A percentile compares a stretch with the other conserved stretches of the same genome.
phyloP scores from a whole-genome alignment of 2,113 vertebrate species.

The Galbula dea region DNA sequence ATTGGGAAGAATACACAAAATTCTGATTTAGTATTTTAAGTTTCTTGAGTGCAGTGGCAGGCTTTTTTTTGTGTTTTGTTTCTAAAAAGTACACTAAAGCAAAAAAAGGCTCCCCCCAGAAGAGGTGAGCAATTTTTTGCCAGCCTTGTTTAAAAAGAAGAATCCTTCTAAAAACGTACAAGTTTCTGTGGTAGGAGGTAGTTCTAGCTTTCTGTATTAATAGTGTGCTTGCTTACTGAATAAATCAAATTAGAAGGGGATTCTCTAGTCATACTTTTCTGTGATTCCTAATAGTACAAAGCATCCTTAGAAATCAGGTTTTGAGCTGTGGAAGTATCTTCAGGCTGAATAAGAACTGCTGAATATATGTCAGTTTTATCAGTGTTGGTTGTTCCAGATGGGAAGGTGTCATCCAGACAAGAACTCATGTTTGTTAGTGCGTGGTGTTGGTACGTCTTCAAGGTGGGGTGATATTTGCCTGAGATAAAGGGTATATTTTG shows the following conservation, averaged over 20 bases:
- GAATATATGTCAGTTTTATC: background rate
- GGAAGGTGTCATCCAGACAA: background rate
- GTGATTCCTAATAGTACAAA: background rate
- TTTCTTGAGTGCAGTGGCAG: background rate
- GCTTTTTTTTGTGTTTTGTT: background rate
- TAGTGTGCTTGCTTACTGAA: background rate
- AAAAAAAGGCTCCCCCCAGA: background rate
- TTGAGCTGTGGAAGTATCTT: background rate
- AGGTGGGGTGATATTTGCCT: background rate
- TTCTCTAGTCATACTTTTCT: background rate
- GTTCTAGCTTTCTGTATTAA: background rate
- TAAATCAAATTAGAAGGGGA: background rate
- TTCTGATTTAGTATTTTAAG: background rate
- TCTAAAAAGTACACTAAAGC: too few species aligned
- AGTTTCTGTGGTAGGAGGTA: background rate
- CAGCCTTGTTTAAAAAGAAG: background rate
- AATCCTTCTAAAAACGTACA: background rate
- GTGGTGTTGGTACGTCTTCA: background rate
- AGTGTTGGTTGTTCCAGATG: background rate
- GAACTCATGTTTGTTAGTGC: background rate
- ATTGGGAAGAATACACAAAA: background rate
- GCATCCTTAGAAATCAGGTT: background rate
- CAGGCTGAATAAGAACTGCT: background rate
- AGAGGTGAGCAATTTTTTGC: background rate
- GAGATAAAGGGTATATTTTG: background rate